Base-by-base conservation (phyloP, 2,113 vertebrate genomes). In the Tyto alba region DNA sequence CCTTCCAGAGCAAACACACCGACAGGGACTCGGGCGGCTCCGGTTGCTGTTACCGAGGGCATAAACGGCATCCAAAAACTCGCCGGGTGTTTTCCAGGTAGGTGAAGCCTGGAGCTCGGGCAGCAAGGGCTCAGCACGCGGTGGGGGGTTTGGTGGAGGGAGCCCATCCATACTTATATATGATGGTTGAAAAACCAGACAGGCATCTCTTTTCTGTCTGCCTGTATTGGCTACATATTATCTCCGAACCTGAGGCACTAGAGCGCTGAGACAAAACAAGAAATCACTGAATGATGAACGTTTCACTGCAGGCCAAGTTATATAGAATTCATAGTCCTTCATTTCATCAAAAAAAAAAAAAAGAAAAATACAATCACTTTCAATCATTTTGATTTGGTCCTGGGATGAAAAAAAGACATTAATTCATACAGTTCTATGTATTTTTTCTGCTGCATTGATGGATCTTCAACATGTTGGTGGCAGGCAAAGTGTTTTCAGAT, bases 121-220 rank as follows among this genome's bases (percentile, higher is more conserved):
- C 62, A 41, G 52, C 3, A 4, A 30, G 62, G 43, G 32, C 55
- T 57, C 19, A 21, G 63, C 38, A 10, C 13, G 7, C 0, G 10
- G 7, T 9, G 41, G 27, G 57, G 21, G 13, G 34, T 52, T 15
- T 11, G 7, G 22, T 1, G 2, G 36, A n/a, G 56, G 57, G 34
- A 27, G 59, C 11, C 0, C 23, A 27, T 27, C 40, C 23, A 1
- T 21, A 7, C 19, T 38, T 27, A 8, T 7, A 7, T 27, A 8
- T 3, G 30, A 12, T 38, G 45, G 27, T 38, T 62, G 21, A 59
- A 69, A 68, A 32, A 6, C 0, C 27, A 53, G 40, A 2, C 8
- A 11, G 32, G 64, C 20, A 8, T 14, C 45, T 87, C 36, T 48
- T 12, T 22, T 40, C 76, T n/a, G n/a, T 15, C 50, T 50, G 59